A percentile compares a stretch with the other conserved stretches of the same genome.
These are phyloP conservation scores for Lutjanus argentimaculatus DNA, from an alignment of 2,797 vertebrate species.

Conservation along the genomic window DNA sequence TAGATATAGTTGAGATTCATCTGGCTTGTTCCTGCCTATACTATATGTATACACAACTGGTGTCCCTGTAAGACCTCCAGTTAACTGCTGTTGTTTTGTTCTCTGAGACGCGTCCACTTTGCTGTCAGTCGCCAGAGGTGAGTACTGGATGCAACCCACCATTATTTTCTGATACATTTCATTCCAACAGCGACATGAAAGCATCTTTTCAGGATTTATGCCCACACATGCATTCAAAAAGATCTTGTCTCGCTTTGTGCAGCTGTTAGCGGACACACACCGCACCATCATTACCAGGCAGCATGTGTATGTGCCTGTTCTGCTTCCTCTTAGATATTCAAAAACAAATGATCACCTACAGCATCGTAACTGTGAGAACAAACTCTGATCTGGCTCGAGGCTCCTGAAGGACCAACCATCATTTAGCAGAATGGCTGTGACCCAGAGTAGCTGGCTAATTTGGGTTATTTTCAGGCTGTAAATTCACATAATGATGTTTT, in stretches of 20 bases:
- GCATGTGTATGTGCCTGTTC: slow-evolving; percentile 5
- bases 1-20: neutral
- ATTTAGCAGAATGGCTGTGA: slow-evolving; percentile 24
- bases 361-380: neutral
- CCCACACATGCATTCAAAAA: slow-evolving; percentile 8
- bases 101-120: neutral
- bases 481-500: slow-evolving; percentile 61
- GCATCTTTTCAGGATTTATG: slow-evolving; percentile 37
- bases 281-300: slow-evolving; percentile 27
- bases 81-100: neutral
- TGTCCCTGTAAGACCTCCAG: neutral
- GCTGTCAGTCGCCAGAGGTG: neutral
- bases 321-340: slow-evolving; percentile 22
- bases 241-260: slow-evolving; percentile 4
- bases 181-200: slow-evolving; percentile 8
- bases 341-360: slow-evolving; percentile 31
- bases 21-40: neutral
- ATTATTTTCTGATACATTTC: neutral
- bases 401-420: slow-evolving; percentile 26
- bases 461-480: slow-evolving; percentile 40
- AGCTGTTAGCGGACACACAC: slow-evolving; percentile 26
- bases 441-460: slow-evolving; percentile 15
- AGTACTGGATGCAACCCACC: neutral
- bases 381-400: slow-evolving; percentile 20
- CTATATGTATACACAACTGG: too few relatives aligned